Percentiles rank a stretch among this genome's conserved stretches.
These are phyloP conservation scores for Alectoris magna DNA, from an alignment of 2,797 vertebrate genomes.

Conservation along the genomic window DNA sequence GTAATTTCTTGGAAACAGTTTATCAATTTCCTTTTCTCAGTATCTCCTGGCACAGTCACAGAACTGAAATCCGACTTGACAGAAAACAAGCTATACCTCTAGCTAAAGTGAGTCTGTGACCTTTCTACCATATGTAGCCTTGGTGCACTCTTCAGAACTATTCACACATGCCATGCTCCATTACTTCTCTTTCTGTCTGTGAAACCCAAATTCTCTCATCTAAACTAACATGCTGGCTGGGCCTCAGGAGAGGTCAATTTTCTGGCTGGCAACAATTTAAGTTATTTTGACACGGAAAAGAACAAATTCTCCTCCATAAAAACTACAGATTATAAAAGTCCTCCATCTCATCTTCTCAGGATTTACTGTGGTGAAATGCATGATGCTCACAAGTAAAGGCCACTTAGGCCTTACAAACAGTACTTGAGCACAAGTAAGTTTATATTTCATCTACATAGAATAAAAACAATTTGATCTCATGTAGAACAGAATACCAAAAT, in stretches of 20 bases:
- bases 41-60: neutral
- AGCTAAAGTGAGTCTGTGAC: neutral
- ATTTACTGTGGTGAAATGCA: neutral
- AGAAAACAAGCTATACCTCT: neutral
- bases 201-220: neutral
- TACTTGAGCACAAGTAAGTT: neutral
- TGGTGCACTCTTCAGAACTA: neutral
- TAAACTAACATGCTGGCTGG: neutral
- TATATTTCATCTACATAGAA: accelerated
- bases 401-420: neutral
- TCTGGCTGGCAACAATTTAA: accelerated
- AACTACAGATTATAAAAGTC: neutral
- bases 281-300: neutral
- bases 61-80: neutral
- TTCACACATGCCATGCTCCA: neutral
- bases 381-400: neutral
- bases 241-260: neutral
- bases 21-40: neutral
- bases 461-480: neutral
- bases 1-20: neutral
- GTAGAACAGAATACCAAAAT: neutral
- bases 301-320: neutral
- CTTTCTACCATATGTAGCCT: neutral
- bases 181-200: neutral
- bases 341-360: neutral